These are phyloP conservation scores for Leuciscus waleckii DNA, from an alignment of 2,797 vertebrate genomes.

Conservation along the genomic window DNA sequence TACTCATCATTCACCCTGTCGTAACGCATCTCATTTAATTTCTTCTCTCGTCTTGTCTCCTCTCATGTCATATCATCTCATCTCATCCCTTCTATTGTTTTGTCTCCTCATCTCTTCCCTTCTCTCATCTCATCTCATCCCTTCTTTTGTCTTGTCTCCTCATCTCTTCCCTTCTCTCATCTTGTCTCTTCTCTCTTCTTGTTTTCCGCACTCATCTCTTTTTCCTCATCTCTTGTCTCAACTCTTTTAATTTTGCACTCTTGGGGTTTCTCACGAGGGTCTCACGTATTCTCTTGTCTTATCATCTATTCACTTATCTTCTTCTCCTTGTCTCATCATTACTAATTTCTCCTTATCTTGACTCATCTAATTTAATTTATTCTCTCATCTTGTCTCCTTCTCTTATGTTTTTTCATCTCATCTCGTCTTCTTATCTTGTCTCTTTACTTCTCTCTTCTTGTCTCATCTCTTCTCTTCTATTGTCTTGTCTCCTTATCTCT, in stretches of 20 bases:
- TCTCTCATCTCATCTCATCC: neutral
- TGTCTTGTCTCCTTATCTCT: too few species aligned
- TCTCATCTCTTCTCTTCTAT: neutral
- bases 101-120: neutral
- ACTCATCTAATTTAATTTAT: neutral
- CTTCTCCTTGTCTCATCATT: neutral
- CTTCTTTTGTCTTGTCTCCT: neutral
- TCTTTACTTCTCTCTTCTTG: neutral
- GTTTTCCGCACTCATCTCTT: neutral
- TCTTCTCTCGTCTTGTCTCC: neutral
- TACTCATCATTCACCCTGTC: neutral
- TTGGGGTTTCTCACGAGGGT: too few species aligned
- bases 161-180: neutral
- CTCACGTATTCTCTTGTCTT: too few species aligned
- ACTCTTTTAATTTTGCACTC: neutral
- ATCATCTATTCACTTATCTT: too few species aligned
- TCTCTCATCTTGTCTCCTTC: neutral
- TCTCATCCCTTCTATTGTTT: neutral
- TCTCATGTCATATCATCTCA: neutral
- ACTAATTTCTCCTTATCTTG: neutral
- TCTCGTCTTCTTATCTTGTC: neutral
- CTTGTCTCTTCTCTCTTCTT: neutral
- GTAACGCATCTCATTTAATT: neutral
- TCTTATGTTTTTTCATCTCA: neutral
- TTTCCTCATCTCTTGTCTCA: neutral